Evolutionary conservation across 2,888 invertebrate species (phyloP).

Genomic region (Amiota minor): DNA sequence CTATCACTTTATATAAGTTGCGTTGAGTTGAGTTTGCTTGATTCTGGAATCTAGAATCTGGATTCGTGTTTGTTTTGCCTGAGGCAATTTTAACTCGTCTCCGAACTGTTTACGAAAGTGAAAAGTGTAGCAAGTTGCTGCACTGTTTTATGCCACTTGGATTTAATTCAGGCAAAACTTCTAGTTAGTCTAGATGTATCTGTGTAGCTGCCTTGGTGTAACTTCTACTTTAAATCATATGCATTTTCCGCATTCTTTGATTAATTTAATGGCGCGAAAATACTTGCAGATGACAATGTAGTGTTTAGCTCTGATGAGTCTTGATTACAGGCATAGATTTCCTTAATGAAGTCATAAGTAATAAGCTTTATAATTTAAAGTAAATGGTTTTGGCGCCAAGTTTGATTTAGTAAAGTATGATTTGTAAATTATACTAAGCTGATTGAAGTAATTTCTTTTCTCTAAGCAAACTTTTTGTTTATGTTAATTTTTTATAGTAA

Average conservation of each 20-base stretch:
- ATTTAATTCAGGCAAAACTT: not conserved
- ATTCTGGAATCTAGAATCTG: no score
- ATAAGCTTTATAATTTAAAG: not conserved
- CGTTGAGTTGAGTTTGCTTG: slow-evolving; percentile 18
- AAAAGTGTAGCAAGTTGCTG: slow-evolving; percentile 5
- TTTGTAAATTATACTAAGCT: not conserved
- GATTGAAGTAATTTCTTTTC: not conserved
- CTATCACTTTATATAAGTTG: not conserved
- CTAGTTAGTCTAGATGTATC: no score
- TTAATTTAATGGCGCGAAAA: slow-evolving; percentile 68
- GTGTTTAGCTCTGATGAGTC: slow-evolving; percentile 45
- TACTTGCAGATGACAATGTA: slow-evolving; percentile 36
- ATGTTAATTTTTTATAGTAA: no score
- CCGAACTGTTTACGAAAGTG: slow-evolving; percentile 1
- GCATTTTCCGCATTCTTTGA: slow-evolving; percentile 69
- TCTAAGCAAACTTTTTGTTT: no score
- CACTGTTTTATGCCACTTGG: not conserved
- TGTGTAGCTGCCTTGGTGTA: slow-evolving; percentile 31
- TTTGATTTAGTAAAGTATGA: not conserved
- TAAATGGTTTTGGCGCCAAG: slow-evolving; percentile 38
- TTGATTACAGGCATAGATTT: slow-evolving; percentile 50
- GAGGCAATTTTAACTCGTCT: slow-evolving; percentile 47
- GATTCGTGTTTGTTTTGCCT: slow-evolving; percentile 44
- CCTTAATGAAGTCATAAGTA: slow-evolving; percentile 10
- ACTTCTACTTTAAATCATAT: slow-evolving; percentile 32